These are phyloP conservation scores for Manacus vitellinus DNA, from an alignment of 2,113 vertebrate species.

Conservation along the genomic window DNA sequence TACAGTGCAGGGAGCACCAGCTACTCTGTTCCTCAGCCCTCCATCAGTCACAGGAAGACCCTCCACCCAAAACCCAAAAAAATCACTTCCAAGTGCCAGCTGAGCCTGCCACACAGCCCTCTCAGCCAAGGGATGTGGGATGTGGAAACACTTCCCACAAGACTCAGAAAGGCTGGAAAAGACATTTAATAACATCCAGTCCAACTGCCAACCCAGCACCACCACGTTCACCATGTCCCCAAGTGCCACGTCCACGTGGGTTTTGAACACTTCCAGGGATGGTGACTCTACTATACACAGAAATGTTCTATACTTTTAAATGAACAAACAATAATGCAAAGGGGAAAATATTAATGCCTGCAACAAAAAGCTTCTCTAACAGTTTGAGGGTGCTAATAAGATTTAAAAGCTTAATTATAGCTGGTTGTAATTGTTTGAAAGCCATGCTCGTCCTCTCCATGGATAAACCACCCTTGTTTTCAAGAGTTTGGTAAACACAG, in stretches of 20 bases:
- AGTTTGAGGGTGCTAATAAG: neutral
- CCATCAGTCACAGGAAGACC: neutral
- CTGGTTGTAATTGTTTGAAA: neutral
- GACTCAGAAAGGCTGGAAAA: neutral
- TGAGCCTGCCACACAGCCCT: neutral
- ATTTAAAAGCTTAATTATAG: neutral
- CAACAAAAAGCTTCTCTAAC: neutral
- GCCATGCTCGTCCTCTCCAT: neutral
- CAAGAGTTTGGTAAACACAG: neutral
- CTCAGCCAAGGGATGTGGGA: neutral
- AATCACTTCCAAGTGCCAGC: neutral
- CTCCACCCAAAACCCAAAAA: neutral
- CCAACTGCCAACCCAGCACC: neutral
- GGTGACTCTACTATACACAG: neutral
- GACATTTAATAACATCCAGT: neutral
- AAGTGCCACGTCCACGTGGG: neutral
- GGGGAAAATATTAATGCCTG: neutral
- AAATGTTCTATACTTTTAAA: neutral
- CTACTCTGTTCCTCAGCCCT: neutral
- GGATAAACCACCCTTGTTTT: neutral
- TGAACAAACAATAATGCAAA: neutral
- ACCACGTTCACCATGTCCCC: neutral
- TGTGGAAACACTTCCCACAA: neutral
- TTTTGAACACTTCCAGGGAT: neutral
- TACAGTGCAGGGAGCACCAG: neutral